These are phyloP conservation scores for Clangula hyemalis DNA, from an alignment of 2,797 vertebrate species.

Conservation along the genomic window DNA sequence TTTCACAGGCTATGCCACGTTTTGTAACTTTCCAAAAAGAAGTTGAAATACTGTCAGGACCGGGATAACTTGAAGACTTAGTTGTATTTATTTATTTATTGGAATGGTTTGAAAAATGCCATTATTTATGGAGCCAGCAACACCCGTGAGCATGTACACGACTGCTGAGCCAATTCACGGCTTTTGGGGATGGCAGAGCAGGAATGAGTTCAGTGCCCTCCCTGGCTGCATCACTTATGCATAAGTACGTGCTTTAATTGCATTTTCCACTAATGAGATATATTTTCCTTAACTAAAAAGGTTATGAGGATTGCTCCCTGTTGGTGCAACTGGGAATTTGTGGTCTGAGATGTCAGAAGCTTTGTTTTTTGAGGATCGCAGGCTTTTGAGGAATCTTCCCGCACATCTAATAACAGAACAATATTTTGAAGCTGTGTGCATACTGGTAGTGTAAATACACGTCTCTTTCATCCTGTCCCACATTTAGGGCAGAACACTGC, in stretches of 20 bases:
- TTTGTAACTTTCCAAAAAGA: background rate
- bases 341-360: background rate
- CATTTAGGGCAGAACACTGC: background rate
- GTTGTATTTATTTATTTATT: background rate
- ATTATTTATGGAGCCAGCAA: background rate
- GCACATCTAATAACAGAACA: background rate
- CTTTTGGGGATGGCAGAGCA: background rate
- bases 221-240: background rate
- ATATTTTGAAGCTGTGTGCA: background rate
- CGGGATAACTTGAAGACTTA: background rate
- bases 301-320: background rate
- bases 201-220: background rate
- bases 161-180: background rate
- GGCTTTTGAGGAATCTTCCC: background rate
- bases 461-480: background rate
- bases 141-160: fast-evolving
- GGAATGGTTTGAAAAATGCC: background rate
- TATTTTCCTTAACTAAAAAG: background rate
- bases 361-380: background rate
- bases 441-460: background rate
- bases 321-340: background rate
- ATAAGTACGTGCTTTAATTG: background rate
- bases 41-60: background rate
- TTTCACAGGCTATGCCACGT: background rate
- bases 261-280: background rate